These are phyloP conservation scores for Cheilosia pagana DNA, from an alignment of 2,888 invertebrate species.

Conservation along the genomic window DNA sequence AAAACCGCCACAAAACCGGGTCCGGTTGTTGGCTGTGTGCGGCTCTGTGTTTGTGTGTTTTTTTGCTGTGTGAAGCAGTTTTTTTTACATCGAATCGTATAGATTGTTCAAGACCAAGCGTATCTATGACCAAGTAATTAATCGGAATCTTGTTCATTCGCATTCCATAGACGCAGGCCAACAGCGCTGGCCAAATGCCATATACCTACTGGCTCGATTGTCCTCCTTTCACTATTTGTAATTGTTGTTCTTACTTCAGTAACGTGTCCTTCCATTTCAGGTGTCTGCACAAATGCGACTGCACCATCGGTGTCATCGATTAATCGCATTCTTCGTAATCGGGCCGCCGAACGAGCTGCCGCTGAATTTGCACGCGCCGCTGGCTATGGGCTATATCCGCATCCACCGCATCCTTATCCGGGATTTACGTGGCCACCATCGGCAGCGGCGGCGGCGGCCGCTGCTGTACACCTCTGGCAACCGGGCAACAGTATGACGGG, in stretches of 20 bases:
- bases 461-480: constrained; percentile 85
- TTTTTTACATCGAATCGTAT: constrained; percentile 45
- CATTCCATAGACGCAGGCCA: constrained; percentile 61
- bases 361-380: constrained; percentile 97
- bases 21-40: constrained; percentile 31
- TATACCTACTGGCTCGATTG: constrained; percentile 16
- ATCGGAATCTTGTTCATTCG: constrained; percentile 65
- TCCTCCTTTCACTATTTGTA: constrained; percentile 65
- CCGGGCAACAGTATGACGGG: constrained; percentile 84
- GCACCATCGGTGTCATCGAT: constrained; percentile 99
- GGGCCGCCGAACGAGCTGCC: constrained; percentile 97
- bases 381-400: constrained; percentile 93
- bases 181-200: constrained; percentile 56
- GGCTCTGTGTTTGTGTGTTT: constrained; percentile 11
- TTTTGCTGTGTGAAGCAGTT: constrained; percentile 22
- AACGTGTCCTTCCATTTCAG: constrained; percentile 84
- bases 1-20: constrained; percentile 35
- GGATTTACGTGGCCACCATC: constrained; percentile 85
- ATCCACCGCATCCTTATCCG: constrained; percentile 87
- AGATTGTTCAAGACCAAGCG: constrained; percentile 58
- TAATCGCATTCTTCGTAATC: constrained; percentile 96
- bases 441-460: constrained; percentile 79
- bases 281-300: constrained; percentile 96
- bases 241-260: neutral
- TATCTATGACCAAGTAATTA: constrained; percentile 74